Base-by-base conservation (phyloP, 2,113 vertebrate species). In the Etheostoma cragini region DNA sequence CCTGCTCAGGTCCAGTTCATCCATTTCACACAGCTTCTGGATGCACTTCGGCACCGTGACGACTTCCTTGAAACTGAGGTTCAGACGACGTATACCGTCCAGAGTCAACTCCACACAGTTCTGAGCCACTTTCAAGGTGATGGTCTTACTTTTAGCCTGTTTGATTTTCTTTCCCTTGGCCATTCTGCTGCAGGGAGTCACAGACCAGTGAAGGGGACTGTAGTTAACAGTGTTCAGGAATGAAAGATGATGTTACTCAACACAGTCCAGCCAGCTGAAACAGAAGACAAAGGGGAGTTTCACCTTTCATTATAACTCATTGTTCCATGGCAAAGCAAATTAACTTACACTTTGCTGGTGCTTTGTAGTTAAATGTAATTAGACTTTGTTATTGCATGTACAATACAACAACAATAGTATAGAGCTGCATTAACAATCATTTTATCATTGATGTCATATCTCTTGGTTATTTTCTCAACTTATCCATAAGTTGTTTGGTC, bases 31-130 rank as follows among this genome's bases (percentile, higher is more conserved):
- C 50, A 99, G 83, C 69, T 96, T 95, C 77, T 97, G 90, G 78
- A 99, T 82, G 68, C 96, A 96, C 42, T 93, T 95, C 0, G 98
- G 98, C 33, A 99, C 96, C 1, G 80, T 75, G 1, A 89, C 77
- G 66, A 99, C 94, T 33, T 94, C 96, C 96, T 97, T 97, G 82
- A 96, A 96, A 84, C 97, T 97, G 72, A 99, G 95, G 83, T 97
- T 94, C 21, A 99, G 95, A 1, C 96, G 93, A 0, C 83, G 93
- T 42, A 82, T 95, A 5, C 97, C 96, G 0, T 97, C 96, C 42
- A 91, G 75, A 0, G 92, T 94, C 72, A 96, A 8, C 33, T 93
- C 94, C 57, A 98, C 68, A 6, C 94, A 93, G 22, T 94, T 96
- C 92, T 95, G 96, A 8, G 96, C 97, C 63, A 85, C 84, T 78